A percentile compares a stretch with the other conserved stretches of the same genome.
Evolutionary conservation across 2,113 vertebrate species (phyloP).

Genomic region (Oceanites oceanicus): DNA sequence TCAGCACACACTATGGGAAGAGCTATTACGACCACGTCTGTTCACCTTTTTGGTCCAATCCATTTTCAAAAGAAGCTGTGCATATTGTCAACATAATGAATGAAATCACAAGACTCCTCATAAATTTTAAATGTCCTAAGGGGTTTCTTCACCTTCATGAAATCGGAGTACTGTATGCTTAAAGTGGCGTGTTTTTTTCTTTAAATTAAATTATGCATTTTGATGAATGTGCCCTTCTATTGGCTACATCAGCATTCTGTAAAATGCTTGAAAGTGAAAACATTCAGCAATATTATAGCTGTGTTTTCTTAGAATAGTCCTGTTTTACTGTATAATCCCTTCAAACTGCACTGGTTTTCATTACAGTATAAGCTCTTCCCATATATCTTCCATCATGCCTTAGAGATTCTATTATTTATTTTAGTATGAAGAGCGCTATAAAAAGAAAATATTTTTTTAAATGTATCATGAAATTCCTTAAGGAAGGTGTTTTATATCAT

Average conservation of each 20-base stretch:
- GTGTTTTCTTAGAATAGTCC: conserved; percentile 2
- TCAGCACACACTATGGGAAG: conserved; percentile 21
- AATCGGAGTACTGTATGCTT: neutral
- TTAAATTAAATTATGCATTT: neutral
- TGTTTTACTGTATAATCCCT: neutral
- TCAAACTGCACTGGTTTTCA: neutral
- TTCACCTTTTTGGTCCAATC: conserved; percentile 29
- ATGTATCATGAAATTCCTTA: neutral
- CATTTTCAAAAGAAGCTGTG: conserved; percentile 54
- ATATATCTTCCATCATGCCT: neutral
- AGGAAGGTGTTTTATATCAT: neutral
- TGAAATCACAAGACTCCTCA: conserved; percentile 43
- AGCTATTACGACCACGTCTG: conserved; percentile 16
- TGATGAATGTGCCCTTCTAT: conserved; percentile 25
- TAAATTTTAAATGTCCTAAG: conserved; percentile 41
- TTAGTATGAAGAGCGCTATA: neutral
- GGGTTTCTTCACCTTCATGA: conserved; percentile 48
- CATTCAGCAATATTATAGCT: neutral
- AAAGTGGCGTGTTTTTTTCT: neutral
- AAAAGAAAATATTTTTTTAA: neutral
- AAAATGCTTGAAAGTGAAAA: conserved; percentile 48
- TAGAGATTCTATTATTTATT: neutral
- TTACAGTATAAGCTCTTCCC: neutral
- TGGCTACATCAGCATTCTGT: conserved; percentile 22
- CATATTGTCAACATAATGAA: conserved; percentile 59